Conservation (phyloP, 2,797 vertebrate species). For the Vipera ursinii region DNA sequence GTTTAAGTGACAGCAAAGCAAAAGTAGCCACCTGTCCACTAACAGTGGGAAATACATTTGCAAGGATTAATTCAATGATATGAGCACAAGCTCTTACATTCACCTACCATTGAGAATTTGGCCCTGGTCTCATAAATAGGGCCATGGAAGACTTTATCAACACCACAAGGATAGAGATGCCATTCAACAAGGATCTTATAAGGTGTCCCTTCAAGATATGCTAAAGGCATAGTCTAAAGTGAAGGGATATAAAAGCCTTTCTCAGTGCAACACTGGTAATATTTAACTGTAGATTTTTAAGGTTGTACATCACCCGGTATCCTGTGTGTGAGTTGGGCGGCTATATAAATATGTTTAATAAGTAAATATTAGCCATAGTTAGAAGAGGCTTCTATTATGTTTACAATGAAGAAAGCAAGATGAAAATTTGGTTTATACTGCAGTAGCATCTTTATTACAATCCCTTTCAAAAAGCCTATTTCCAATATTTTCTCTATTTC, state of each 20-base stretch:
- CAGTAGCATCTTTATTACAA: background rate
- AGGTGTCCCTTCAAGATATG: background rate
- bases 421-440: background rate
- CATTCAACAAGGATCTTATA: background rate
- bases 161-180: background rate
- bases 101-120: background rate
- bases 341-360: background rate
- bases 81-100: background rate
- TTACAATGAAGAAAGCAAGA: background rate
- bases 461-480: background rate
- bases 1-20: background rate
- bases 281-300: background rate
- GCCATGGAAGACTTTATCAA: background rate
- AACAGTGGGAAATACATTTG: background rate
- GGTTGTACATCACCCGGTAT: background rate
- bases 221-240: background rate
- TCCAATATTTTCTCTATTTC: background rate
- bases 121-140: background rate
- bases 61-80: background rate
- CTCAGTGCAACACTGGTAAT: background rate
- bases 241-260: background rate
- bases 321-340: background rate
- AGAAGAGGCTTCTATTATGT: background rate
- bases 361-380: background rate
- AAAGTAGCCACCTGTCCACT: background rate